A percentile compares a stretch with the other conserved stretches of the same genome.
phyloP scores from a whole-genome alignment of 2,797 vertebrate genomes.

The Muscicapa striata region DNA sequence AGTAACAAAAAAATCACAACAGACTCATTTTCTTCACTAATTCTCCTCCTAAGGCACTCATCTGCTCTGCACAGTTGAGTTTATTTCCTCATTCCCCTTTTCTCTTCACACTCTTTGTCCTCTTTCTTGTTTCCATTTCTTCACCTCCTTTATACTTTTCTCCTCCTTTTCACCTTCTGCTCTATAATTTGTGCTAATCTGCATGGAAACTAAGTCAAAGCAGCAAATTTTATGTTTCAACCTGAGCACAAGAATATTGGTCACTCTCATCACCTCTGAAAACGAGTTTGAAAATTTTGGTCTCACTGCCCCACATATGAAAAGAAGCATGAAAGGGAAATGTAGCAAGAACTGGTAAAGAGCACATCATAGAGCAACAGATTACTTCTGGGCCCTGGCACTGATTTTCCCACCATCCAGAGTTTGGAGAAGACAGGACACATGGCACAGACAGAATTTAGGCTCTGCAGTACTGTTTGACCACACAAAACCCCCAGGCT shows the following conservation, averaged over 20 bases:
- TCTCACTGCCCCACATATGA: not conserved
- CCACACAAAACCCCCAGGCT: not conserved
- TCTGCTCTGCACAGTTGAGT: not conserved
- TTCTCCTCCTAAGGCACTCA: not conserved
- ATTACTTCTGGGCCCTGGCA: not conserved
- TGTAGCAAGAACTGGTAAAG: not conserved
- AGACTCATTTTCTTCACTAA: not conserved
- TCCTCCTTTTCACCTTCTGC: not conserved
- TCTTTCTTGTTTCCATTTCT: not conserved
- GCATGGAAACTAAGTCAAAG: slow-evolving; percentile 3
- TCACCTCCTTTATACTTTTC: not conserved
- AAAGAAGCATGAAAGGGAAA: not conserved
- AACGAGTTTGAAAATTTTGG: not conserved
- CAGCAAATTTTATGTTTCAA: not conserved
- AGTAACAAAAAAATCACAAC: not conserved
- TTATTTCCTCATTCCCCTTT: slow-evolving; percentile 4
- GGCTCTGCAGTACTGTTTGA: not conserved
- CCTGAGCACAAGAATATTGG: not conserved
- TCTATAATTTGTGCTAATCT: not conserved
- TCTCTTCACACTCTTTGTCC: not conserved
- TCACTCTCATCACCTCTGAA: not conserved
- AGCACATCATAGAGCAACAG: not conserved
- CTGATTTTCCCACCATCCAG: not conserved
- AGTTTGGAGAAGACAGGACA: not conserved
- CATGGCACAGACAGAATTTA: not conserved